A percentile compares a stretch with the other conserved stretches of the same genome.
These are phyloP conservation scores for Alsophila aescularia DNA, from an alignment of 2,888 invertebrate genomes.

Conservation along the genomic window DNA sequence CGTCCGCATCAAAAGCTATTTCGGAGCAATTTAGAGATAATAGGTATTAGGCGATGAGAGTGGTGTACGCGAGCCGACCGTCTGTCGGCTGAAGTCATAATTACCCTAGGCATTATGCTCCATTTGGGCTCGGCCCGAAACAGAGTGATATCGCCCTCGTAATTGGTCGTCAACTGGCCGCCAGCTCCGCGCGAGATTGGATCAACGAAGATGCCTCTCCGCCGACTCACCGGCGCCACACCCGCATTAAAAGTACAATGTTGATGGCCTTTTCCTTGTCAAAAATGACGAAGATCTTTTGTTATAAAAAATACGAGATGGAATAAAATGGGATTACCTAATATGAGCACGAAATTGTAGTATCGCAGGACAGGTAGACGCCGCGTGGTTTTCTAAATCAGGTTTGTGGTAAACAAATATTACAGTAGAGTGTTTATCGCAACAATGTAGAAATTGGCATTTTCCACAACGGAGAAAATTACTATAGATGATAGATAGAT, in stretches of 20 bases:
- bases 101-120: slow-evolving; percentile 82
- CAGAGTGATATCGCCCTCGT: slow-evolving; percentile 77
- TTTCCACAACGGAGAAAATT: slow-evolving; percentile 1
- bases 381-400: slow-evolving; percentile 19
- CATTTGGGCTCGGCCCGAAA: slow-evolving; percentile 77
- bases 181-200: slow-evolving; percentile 66
- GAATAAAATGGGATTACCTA: slow-evolving; percentile 78
- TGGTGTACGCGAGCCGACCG: slow-evolving; percentile 52
- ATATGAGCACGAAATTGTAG: slow-evolving; percentile 75
- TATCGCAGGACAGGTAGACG: slow-evolving; percentile 69
- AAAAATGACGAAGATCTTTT: slow-evolving; percentile 84
- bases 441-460: slow-evolving; percentile 6
- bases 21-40: slow-evolving; percentile 60
- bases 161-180: slow-evolving; percentile 78
- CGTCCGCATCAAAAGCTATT: slow-evolving; percentile 52
- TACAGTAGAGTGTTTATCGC: background rate
- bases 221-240: slow-evolving; percentile 77
- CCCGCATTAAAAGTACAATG: slow-evolving; percentile 77
- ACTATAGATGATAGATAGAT: too few species aligned
- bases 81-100: slow-evolving; percentile 73
- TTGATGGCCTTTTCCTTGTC: slow-evolving; percentile 84
- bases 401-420: slow-evolving; percentile 27
- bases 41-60: slow-evolving; percentile 60
- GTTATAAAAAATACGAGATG: slow-evolving; percentile 77
- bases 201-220: slow-evolving; percentile 73